Base-by-base conservation (phyloP, 2,797 vertebrate genomes). In the Myoxocephalus aenaeus region DNA sequence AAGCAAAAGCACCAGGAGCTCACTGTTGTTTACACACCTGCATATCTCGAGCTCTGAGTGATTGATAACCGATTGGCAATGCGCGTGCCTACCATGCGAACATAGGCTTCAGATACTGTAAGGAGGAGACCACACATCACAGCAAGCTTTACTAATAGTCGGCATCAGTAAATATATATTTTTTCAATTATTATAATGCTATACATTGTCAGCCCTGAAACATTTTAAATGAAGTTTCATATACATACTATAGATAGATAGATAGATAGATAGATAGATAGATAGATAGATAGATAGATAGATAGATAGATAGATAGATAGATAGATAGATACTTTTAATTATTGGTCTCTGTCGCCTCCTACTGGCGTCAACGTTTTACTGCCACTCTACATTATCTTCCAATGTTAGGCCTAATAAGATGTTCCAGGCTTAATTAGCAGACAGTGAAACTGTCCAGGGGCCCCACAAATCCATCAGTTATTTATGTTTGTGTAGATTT, bases 11-110 rank as follows among this genome's bases (percentile, higher is more conserved):
- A 17, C n/a, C 11, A 8, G 42, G 14, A 65, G 63, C 20, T 32
- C 53, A 2, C 18, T 13, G 18, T 17, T 86, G 53, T 83, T 81
- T 56, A 32, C 87, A 65, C 86, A 88, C 83, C 78, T 87, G 79
- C 79, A 32, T 34, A 54, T 76, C 69, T 46, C 5, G 38, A 38
- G 27, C 9, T 34, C 18, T 66, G 48, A n/a, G 7, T 34, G 10
- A 44, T 34, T 27, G 34, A 5, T 29, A 29, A 15, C 4, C 9
- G 27, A 32, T 38, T 48, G n/a, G 13, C 54, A 1, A 5, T 25
- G 51, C 32, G 46, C 17, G 54, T 44, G 58, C 27, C 4, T 9
- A 20, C 46, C 44, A 7, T 18, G 46, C 17, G 46, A 20, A 18
- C 7, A 8, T 20, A 20, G 46, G 48, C 48, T 51, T 58, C 20